Base-by-base conservation (phyloP, 2,888 invertebrate species). In the Apotomis betuletana region DNA sequence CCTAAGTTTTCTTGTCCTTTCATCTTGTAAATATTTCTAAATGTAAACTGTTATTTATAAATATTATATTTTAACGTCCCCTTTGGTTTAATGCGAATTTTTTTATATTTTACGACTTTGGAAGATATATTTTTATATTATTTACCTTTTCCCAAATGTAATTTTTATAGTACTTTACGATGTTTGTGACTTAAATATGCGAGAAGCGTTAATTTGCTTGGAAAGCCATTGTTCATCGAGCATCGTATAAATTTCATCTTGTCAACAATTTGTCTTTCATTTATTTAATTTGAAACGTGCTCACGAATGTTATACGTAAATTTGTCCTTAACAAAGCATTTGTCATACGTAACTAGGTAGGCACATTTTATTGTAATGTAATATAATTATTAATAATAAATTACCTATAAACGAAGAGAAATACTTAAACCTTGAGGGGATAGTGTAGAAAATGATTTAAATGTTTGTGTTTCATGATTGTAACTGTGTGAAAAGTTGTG, bases 291-390 rank as follows among this genome's bases (percentile, higher is more conserved):
- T 77, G 82, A 84, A 84, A 83, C 85, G 84, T 89, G 91, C 91
- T 92, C 91, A 91, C 82, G 87, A 87, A 89, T 87, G 81, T 85
- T 83, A 90, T 90, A 90, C 90, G 90, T 91, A 90, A 87, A 88
- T 84, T 88, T 88, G 83, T 87, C 87, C 82, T 86, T 86, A 84
- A 88, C 82, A 81, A 90, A 91, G 86, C 89, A 90, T 90, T 90
- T 90, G 88, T 90, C 90, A 92, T 92, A 91, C 92, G 90, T 92
- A 91, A 92, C 77, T 88, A 93, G 92, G 86, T 93, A 92, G 92
- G 90, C 90, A 88, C 91, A 93, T 92, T 91, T 92, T 90, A 91
- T 88, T 90, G 83, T 91, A 91, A 90, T 90, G 89, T 91, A 91
- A 85, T 84, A 87, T 92, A 91, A 90, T 87, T 84, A 85, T 87